These are phyloP conservation scores for Disparrhopalites patrizii DNA, from an alignment of 2,888 invertebrate species.

Conservation along the genomic window DNA sequence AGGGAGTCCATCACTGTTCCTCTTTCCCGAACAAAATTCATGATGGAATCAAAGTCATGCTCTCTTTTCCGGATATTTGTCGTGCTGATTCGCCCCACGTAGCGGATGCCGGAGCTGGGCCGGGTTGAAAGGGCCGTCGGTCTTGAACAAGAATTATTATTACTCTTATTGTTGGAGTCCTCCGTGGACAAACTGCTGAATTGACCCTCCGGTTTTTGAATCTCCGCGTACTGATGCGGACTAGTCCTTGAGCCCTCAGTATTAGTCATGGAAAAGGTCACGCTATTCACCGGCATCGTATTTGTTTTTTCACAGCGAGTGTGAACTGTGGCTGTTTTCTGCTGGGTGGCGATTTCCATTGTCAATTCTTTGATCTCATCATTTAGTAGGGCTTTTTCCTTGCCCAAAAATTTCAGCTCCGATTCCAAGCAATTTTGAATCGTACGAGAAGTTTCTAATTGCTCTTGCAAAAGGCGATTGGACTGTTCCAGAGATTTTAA, in stretches of 20 bases:
- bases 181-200: not conserved
- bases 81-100: not conserved
- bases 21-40: slow-evolving; percentile 31
- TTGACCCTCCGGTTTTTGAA: not conserved
- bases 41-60: slow-evolving; percentile 34
- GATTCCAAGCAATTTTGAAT: slow-evolving; percentile 31
- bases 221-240: too few species aligned
- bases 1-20: slow-evolving; percentile 26
- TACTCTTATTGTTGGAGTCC: not conserved
- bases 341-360: slow-evolving; percentile 21
- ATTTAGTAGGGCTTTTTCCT: slow-evolving; percentile 32
- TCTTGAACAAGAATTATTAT: not conserved
- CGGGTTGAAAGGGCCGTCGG: not conserved
- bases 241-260: too few species aligned
- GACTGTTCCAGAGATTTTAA: slow-evolving; percentile 18
- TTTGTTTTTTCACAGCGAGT: not conserved
- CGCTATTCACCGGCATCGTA: not conserved
- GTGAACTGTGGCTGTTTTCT: not conserved
- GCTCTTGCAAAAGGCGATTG: slow-evolving; percentile 29
- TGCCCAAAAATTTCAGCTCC: slow-evolving; percentile 30
- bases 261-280: too few species aligned
- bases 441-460: slow-evolving; percentile 28
- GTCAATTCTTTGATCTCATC: slow-evolving; percentile 34
- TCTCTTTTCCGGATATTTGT: slow-evolving; percentile 32
- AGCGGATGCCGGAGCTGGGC: not conserved